Evolutionary conservation across 2,113 vertebrate species (phyloP), one percentile per base, ranked within the genome.

Genomic region (Sterrhoptilus dennistouni): DNA sequence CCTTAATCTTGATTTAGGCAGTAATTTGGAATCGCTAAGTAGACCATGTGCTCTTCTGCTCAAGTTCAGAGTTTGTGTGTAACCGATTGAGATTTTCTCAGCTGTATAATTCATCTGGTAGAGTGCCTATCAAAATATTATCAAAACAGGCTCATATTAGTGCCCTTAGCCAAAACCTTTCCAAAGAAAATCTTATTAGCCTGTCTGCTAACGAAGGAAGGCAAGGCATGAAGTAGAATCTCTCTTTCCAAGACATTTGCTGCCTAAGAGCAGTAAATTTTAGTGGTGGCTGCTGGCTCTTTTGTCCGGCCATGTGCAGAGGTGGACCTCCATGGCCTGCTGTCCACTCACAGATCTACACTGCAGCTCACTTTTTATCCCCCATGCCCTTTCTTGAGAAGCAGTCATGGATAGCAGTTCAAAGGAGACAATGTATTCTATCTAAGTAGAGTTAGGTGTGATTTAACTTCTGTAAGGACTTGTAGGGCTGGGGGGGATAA

Each of bases 1-100:
- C 27, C 25, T 89, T 89, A 70, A 53, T 83, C 52, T 83, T 78
- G 42, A 65, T 95, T 93, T 91, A 74, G 54, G 83, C 74, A 77
- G 63, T 38, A 80, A 77, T 90, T 86, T 89, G 63, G 25, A 69
- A 50, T 21, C 54, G 64, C 21, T 45, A 35, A 71, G 18, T 50
- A 65, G 68, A 64, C 15, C 22, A 29, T 1, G 2, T 59, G 23
- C 54, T 89, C 64, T 77, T 86, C 50, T 83, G 24, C 54, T 90
- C 13, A 25, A 77, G 25, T 65, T 69, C 56, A 61, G 40, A 53
- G 16, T 35, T 85, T 49, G 10, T 63, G 35, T 66, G 77, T 87
- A 95, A 70, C 17, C 0, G 0, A 11, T 14, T 70, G 50, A 35
- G 38, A 70, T 77, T 89, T 92, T 94, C 47, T 83, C 45, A 77